These are phyloP conservation scores for Amiota minor DNA, from an alignment of 2,888 invertebrate genomes.

Conservation along the genomic window DNA sequence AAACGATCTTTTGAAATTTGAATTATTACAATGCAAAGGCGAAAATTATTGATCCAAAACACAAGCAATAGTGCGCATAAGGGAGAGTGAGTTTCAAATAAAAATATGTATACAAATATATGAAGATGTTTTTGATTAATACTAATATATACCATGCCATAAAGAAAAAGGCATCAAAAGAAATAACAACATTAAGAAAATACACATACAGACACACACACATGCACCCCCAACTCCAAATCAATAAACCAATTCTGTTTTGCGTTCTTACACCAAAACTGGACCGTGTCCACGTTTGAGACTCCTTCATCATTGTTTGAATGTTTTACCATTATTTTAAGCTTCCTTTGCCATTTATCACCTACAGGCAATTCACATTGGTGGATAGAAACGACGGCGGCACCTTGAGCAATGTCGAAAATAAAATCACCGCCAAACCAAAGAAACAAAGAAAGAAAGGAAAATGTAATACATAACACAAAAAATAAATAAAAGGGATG, in stretches of 20 bases:
- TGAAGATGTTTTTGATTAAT: too few relatives aligned
- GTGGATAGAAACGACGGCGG: not conserved
- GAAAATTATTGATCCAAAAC: too few relatives aligned
- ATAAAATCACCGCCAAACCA: conserved; percentile 8
- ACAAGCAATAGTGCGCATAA: too few relatives aligned
- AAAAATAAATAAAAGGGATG: conserved; percentile 15
- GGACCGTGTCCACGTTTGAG: too few relatives aligned
- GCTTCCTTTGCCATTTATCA: conserved; percentile 63
- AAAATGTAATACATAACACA: not conserved
- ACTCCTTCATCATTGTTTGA: conserved; percentile 25
- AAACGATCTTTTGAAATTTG: too few relatives aligned
- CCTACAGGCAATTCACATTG: conserved; percentile 48
- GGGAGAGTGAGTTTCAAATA: too few relatives aligned
- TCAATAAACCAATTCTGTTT: not conserved
- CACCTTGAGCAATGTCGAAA: not conserved
- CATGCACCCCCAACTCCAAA: not conserved
- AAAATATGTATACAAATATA: too few relatives aligned
- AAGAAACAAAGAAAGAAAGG: not conserved
- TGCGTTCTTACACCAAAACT: not conserved
- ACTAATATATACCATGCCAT: too few relatives aligned
- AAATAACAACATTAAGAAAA: not conserved
- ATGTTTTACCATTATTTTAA: conserved; percentile 62
- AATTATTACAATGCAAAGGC: too few relatives aligned
- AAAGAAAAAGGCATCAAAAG: conserved; percentile 2
- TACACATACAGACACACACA: conserved; percentile 6